Percentiles rank a stretch among this genome's conserved stretches.
Evolutionary conservation across 2,888 invertebrate genomes (phyloP).

Genomic region (Fragum fragum): DNA sequence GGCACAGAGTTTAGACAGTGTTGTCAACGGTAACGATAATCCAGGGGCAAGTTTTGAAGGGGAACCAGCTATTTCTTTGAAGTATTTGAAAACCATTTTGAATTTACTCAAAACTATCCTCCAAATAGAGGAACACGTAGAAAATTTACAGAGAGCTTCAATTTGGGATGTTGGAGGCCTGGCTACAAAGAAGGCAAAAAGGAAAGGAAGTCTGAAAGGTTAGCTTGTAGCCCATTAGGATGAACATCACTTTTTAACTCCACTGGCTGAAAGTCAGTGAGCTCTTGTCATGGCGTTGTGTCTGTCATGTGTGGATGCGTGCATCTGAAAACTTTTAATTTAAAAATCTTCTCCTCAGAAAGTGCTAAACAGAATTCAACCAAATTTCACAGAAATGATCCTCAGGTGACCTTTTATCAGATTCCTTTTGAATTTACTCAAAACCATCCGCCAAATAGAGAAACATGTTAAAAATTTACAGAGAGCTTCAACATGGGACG

Average conservation of each 20-base stretch:
- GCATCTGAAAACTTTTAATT: too few relatives aligned
- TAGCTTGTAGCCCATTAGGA: too few relatives aligned
- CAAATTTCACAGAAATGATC: too few relatives aligned
- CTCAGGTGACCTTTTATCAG: too few relatives aligned
- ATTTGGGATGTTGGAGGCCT: conserved; percentile 81
- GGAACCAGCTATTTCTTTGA: conserved; percentile 53
- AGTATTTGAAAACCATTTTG: conserved; percentile 76
- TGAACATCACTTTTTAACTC: too few relatives aligned
- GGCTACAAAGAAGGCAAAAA: conserved; percentile 72
- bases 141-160: conserved; percentile 76
- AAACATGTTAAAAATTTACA: conserved; percentile 80
- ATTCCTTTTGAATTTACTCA: conserved; percentile 77
- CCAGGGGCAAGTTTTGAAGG: background rate
- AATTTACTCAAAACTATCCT: conserved; percentile 78
- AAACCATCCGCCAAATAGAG: conserved; percentile 78
- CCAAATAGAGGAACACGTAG: conserved; percentile 81
- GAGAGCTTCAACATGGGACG: conserved; percentile 80
- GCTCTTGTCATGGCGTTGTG: too few relatives aligned
- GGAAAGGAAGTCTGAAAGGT: conserved; percentile 83
- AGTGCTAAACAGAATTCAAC: too few relatives aligned
- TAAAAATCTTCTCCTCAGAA: too few relatives aligned
- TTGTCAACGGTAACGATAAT: conserved; percentile 37
- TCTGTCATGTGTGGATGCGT: too few relatives aligned
- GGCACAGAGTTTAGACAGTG: conserved; percentile 62
- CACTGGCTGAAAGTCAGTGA: too few relatives aligned